Conservation (phyloP, 2,797 vertebrate species). For the Hoplostethus atlanticus region DNA sequence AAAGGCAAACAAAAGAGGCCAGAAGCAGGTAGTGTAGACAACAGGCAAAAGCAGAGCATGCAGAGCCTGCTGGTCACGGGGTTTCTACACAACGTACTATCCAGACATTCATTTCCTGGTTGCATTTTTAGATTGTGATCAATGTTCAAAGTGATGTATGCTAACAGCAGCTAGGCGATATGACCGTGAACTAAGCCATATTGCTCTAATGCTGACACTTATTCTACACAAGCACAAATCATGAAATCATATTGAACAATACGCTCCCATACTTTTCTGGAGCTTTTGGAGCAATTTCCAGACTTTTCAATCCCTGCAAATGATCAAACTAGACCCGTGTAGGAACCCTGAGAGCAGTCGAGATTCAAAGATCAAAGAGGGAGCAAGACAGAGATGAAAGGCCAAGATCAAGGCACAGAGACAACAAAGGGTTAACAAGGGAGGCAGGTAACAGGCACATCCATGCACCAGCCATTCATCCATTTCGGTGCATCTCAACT, state of each 20-base stretch:
- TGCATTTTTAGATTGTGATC: too few species aligned
- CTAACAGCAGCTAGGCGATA: neutral
- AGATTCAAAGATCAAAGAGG: neutral
- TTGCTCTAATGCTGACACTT: neutral
- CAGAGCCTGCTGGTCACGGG: constrained; percentile 15
- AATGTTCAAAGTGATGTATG: neutral
- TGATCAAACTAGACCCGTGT: constrained; percentile 21
- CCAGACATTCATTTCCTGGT: neutral
- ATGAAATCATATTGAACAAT: too few species aligned
- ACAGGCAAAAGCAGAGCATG: constrained; percentile 42
- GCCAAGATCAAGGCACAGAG: constrained; percentile 20
- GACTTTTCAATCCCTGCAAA: too few species aligned
- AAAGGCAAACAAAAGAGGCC: constrained; percentile 32
- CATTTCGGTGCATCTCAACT: constrained; percentile 56
- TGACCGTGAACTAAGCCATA: neutral
- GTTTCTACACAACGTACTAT: constrained; percentile 48
- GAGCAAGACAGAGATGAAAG: constrained; percentile 36
- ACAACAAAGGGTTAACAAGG: constrained; percentile 35
- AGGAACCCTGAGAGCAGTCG: constrained; percentile 42
- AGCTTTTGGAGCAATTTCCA: too few species aligned
- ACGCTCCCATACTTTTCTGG: too few species aligned
- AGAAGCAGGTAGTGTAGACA: constrained; percentile 45
- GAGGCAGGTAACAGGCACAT: constrained; percentile 37
- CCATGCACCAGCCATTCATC: constrained; percentile 67
- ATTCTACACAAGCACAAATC: neutral